phyloP scores from a whole-genome alignment of 2,113 vertebrate genomes.

The Cyanoderma ruficeps region DNA sequence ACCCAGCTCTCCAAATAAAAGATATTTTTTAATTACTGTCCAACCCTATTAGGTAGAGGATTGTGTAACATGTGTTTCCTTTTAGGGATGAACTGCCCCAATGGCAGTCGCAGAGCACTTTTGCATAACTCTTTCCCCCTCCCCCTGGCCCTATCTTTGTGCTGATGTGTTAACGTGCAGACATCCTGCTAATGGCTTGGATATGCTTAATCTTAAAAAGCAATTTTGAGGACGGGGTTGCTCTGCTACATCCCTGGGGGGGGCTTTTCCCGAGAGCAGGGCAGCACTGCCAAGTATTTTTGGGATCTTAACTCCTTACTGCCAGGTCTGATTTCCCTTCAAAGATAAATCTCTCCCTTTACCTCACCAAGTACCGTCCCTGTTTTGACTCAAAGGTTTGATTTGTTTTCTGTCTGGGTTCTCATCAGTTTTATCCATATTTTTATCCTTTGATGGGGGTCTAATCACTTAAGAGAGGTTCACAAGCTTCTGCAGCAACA shows the following conservation, averaged over 20 bases:
- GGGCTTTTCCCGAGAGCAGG: not conserved
- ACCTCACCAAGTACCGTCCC: not conserved
- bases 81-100: slow-evolving; percentile 64
- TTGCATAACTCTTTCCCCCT: slow-evolving; percentile 47
- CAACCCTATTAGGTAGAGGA: slow-evolving; percentile 39
- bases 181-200: slow-evolving; percentile 49
- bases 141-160: slow-evolving; percentile 18
- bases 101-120: slow-evolving; percentile 20
- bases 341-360: not conserved
- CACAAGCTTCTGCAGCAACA: not conserved
- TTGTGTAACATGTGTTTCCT: slow-evolving; percentile 69
- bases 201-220: slow-evolving; percentile 27
- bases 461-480: not conserved
- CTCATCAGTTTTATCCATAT: not conserved
- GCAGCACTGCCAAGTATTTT: not conserved
- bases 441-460: not conserved
- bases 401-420: not conserved
- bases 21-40: slow-evolving; percentile 75
- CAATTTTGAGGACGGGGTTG: slow-evolving; percentile 1
- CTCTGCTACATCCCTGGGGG: not conserved
- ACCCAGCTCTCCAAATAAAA: slow-evolving; percentile 69
- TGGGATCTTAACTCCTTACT: not conserved
- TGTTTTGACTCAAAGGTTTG: not conserved
- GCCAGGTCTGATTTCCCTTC: not conserved
- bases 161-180: slow-evolving; percentile 69